Conservation (phyloP, 2,888 invertebrate species). For the Eustalomyia histrio region DNA sequence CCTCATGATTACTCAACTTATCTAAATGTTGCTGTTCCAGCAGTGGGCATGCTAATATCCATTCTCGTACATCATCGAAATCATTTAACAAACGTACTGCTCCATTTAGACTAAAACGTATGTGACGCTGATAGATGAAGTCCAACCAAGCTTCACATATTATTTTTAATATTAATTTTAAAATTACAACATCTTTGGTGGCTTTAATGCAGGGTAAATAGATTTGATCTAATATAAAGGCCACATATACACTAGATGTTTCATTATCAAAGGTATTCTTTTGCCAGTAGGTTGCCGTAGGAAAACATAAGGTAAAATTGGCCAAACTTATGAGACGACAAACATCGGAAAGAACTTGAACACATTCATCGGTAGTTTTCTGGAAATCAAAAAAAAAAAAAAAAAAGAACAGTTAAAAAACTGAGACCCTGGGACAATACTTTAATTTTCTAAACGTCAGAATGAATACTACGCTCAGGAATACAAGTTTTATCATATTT, state of each 20-base stretch:
- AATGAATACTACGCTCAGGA: too few species aligned
- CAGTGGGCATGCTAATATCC: slow-evolving; percentile 84
- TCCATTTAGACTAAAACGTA: slow-evolving; percentile 90
- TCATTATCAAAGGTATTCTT: slow-evolving; percentile 72
- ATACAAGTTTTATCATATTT: too few species aligned
- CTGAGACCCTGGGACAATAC: too few species aligned
- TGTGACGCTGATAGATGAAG: slow-evolving; percentile 89
- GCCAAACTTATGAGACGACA: slow-evolving; percentile 89
- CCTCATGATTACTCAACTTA: slow-evolving; percentile 80
- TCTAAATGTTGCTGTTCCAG: slow-evolving; percentile 80
- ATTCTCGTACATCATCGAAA: slow-evolving; percentile 88
- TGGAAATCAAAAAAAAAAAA: slow-evolving; percentile 74
- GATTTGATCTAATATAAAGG: slow-evolving; percentile 87
- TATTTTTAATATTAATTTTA: slow-evolving; percentile 88
- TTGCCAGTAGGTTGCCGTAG: slow-evolving; percentile 85
- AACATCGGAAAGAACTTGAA: slow-evolving; percentile 85
- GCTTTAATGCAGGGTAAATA: slow-evolving; percentile 88
- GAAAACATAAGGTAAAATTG: slow-evolving; percentile 90
- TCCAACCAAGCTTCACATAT: slow-evolving; percentile 94
- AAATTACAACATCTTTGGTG: slow-evolving; percentile 85
- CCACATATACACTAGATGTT: slow-evolving; percentile 83
- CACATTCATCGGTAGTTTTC: slow-evolving; percentile 87
- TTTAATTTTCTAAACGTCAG: too few species aligned
- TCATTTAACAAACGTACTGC: slow-evolving; percentile 90
- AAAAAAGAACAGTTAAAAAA: too few species aligned